Percentiles rank a stretch among this genome's conserved stretches.
Conservation (phyloP, 2,797 vertebrate genomes). For the Carcharodon carcharias region DNA sequence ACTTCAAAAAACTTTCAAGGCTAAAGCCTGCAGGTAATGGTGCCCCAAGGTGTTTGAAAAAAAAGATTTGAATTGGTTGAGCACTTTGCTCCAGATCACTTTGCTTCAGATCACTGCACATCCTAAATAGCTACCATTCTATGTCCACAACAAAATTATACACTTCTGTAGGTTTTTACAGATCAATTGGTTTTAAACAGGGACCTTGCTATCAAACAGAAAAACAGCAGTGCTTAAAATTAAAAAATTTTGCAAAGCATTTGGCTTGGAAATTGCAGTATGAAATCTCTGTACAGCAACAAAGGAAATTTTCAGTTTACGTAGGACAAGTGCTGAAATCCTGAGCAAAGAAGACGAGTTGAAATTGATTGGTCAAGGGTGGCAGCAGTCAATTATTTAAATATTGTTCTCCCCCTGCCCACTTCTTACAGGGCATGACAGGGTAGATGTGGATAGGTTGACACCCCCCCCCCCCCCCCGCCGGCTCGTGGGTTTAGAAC, state of each 20-base stretch:
- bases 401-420: not conserved
- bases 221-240: not conserved
- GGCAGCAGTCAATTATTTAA: not conserved
- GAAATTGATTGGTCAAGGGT: not conserved
- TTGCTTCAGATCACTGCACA: not conserved
- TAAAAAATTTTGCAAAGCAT: not conserved
- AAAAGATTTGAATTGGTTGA: not conserved
- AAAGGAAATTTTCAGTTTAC: not conserved
- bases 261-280: not conserved
- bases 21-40: not conserved
- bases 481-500: too few species aligned
- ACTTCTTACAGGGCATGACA: too few species aligned
- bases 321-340: not conserved
- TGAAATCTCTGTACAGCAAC: not conserved
- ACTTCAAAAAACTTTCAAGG: not conserved
- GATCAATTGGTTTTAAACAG: not conserved
- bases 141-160: not conserved
- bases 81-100: not conserved
- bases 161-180: not conserved
- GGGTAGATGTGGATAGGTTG: too few species aligned
- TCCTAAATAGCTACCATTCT: not conserved
- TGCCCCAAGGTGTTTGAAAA: not conserved
- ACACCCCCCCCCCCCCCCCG: too few species aligned
- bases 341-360: not conserved
- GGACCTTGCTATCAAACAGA: too few species aligned